Evolutionary conservation across 2,888 invertebrate species (phyloP).

Genomic region (Drosophila barbarae): DNA sequence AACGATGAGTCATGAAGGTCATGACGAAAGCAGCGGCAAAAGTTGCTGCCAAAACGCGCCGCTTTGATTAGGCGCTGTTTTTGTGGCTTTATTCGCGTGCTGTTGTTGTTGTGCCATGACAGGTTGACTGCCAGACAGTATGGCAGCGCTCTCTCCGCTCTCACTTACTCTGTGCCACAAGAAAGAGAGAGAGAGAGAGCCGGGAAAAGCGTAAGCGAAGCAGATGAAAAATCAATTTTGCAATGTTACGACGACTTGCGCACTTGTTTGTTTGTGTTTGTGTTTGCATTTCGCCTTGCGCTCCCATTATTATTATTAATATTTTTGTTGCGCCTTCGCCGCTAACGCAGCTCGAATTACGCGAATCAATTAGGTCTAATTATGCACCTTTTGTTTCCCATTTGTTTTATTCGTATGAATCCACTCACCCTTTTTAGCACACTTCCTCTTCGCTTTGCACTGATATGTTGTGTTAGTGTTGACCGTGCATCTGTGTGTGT

Average conservation of each 20-base stretch:
- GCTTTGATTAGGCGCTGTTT: constrained; percentile 63
- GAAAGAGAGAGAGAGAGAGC: constrained; percentile 8
- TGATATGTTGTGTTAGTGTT: constrained; percentile 19
- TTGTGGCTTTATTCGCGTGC: constrained; percentile 14
- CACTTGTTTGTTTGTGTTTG: constrained; percentile 45
- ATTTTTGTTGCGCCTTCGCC: constrained; percentile 28
- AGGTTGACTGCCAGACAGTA: constrained; percentile 72
- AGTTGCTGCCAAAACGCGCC: constrained; percentile 55
- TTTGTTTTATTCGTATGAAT: constrained; percentile 1
- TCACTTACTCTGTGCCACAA: constrained; percentile 26
- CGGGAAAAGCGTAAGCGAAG: constrained; percentile 24
- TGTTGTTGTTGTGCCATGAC: constrained; percentile 46
- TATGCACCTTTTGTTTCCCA: constrained; percentile 7
- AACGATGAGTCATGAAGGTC: constrained; percentile 80
- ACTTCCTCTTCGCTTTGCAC: constrained; percentile 24
- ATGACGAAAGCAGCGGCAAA: constrained; percentile 76
- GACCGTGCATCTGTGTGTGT: constrained; percentile 17
- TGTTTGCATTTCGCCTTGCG: constrained; percentile 26
- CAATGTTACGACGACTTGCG: constrained; percentile 66
- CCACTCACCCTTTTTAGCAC: constrained; percentile 27
- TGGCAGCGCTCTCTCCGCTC: constrained; percentile 58
- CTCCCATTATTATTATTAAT: constrained; percentile 26
- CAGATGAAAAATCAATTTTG: constrained; percentile 77
- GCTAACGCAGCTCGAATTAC: constrained; percentile 14
- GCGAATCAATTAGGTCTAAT: constrained; percentile 17